Evolutionary conservation across 2,113 vertebrate genomes (phyloP).

Genomic region (Lynx canadensis): DNA sequence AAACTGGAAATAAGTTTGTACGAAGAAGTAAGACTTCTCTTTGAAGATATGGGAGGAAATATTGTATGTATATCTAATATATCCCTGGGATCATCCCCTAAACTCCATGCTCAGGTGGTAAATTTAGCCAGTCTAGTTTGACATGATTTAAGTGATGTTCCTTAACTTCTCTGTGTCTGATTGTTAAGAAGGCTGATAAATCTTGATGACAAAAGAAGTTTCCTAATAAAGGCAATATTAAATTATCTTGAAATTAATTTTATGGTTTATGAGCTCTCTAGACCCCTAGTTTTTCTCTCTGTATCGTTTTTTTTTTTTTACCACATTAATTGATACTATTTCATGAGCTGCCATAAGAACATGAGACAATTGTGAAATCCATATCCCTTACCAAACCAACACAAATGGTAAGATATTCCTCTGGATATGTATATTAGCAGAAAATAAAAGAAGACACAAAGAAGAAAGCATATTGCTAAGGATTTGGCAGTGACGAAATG

Average conservation of each 20-base stretch:
- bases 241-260: conserved; percentile 47
- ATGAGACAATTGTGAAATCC: neutral
- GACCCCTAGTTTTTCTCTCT: neutral
- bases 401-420: neutral
- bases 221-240: conserved; percentile 36
- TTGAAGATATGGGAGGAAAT: conserved; percentile 43
- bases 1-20: conserved; percentile 19
- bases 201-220: conserved; percentile 42
- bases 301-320: neutral
- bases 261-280: neutral
- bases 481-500: neutral
- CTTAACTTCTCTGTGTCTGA: conserved; percentile 10
- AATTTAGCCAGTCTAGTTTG: conserved; percentile 47
- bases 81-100: neutral
- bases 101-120: neutral
- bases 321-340: neutral
- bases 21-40: conserved; percentile 44
- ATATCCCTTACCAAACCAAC: neutral
- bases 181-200: conserved; percentile 53
- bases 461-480: neutral
- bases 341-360: conserved; percentile 29
- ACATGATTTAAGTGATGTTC: conserved; percentile 42
- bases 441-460: neutral
- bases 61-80: conserved; percentile 3
- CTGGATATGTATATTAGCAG: neutral